phyloP scores from a whole-genome alignment of 1,140 invertebrate genomes.

The Drosophila trapezifrons region DNA sequence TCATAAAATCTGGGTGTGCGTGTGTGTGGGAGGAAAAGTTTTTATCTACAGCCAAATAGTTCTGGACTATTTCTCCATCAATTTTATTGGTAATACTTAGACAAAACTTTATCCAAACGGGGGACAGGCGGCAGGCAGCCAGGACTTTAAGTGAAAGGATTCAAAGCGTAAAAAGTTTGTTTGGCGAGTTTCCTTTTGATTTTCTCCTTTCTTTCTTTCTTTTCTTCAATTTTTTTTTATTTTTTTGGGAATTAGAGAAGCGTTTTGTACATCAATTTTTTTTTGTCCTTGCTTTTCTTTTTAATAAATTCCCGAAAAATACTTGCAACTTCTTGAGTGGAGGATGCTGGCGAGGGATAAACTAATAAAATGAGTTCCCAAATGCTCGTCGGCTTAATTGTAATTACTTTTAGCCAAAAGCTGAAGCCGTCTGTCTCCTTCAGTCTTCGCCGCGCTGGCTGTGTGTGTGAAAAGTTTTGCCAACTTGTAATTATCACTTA shows the following conservation, averaged over 20 bases:
- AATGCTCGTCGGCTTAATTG: constrained; percentile 73
- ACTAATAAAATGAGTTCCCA: constrained; percentile 70
- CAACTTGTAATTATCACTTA: constrained; percentile 81
- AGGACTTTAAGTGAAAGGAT: constrained; percentile 77
- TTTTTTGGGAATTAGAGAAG: constrained; percentile 48
- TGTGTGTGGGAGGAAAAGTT: constrained; percentile 51
- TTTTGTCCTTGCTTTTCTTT: constrained; percentile 40
- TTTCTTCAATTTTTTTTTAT: constrained; percentile 26
- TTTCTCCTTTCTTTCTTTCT: not conserved
- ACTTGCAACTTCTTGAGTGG: constrained; percentile 33
- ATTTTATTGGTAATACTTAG: constrained; percentile 83
- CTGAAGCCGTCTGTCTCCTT: constrained; percentile 52
- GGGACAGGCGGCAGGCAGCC: constrained; percentile 5
- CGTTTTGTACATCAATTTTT: constrained; percentile 48
- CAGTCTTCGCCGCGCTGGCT: constrained; percentile 43
- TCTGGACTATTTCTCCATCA: constrained; percentile 79
- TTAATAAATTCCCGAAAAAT: constrained; percentile 65
- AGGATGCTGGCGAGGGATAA: constrained; percentile 32
- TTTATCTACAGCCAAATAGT: constrained; percentile 81
- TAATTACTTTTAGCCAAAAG: constrained; percentile 62
- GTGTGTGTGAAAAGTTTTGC: constrained; percentile 72
- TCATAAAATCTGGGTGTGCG: constrained; percentile 14
- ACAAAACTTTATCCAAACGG: constrained; percentile 68
- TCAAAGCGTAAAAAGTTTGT: constrained; percentile 69
- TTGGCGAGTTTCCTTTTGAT: constrained; percentile 11